phyloP scores from a whole-genome alignment of 2,113 vertebrate species.

The Solenodon paradoxus region DNA sequence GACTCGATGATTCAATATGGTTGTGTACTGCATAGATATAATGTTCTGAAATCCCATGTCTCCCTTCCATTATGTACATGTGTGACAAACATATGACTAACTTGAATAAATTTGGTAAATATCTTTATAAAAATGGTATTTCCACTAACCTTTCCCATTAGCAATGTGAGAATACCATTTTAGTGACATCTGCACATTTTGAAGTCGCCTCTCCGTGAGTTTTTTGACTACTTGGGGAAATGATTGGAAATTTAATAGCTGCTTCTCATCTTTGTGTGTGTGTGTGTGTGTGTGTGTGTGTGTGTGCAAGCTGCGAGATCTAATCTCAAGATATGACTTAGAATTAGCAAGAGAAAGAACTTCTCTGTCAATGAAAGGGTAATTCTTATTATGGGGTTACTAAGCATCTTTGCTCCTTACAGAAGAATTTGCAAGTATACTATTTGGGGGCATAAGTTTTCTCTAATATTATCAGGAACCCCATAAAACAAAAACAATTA shows the following conservation, averaged over 20 bases:
- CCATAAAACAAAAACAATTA: constrained; percentile 15
- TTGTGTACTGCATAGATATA: not conserved
- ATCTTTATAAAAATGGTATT: not conserved
- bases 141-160: not conserved
- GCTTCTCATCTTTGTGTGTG: not conserved
- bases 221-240: not conserved
- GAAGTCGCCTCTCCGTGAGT: not conserved
- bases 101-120: not conserved
- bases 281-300: too few relatives aligned
- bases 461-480: not conserved
- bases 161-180: not conserved
- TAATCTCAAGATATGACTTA: not conserved
- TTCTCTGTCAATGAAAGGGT: not conserved
- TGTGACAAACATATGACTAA: not conserved
- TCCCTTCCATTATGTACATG: not conserved
- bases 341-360: not conserved
- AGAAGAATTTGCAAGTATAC: not conserved
- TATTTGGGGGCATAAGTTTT: not conserved
- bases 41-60: not conserved
- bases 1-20: not conserved
- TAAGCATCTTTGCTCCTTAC: not conserved
- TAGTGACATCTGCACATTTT: not conserved
- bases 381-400: not conserved
- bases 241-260: not conserved
- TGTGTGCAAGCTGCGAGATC: not conserved